Conservation (phyloP, 1,140 invertebrate genomes). For the Zaprionus vittiger region DNA sequence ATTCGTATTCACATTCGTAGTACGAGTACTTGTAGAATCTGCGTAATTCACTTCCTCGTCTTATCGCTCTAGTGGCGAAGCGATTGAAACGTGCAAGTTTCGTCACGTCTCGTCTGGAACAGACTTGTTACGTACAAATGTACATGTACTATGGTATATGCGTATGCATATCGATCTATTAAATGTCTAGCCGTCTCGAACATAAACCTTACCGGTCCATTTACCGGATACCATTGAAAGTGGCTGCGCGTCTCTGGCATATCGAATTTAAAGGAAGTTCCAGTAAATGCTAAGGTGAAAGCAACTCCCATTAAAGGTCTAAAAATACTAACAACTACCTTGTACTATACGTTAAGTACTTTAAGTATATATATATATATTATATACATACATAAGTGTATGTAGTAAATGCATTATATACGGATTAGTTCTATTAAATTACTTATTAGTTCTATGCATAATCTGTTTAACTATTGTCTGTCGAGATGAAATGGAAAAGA, state of each 20-base stretch:
- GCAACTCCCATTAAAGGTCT: too few species aligned
- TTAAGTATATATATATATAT: background rate
- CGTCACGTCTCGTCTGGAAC: conserved; percentile 44
- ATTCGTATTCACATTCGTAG: conserved; percentile 2
- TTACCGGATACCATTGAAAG: background rate
- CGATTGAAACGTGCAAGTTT: conserved; percentile 39
- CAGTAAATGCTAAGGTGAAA: background rate
- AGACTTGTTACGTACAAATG: conserved; percentile 43
- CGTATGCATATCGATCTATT: conserved; percentile 42
- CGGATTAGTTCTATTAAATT: background rate
- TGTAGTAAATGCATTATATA: background rate
- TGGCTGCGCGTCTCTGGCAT: too few species aligned
- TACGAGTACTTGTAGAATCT: conserved; percentile 25
- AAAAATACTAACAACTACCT: too few species aligned
- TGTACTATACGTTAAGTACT: background rate
- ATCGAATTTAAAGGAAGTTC: background rate
- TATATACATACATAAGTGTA: background rate
- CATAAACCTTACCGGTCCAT: conserved; percentile 39
- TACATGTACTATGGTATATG: background rate
- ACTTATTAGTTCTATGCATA: background rate
- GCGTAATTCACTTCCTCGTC: conserved; percentile 45
- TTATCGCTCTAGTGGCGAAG: conserved; percentile 34
- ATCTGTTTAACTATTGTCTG: background rate
- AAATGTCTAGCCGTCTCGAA: conserved; percentile 70
- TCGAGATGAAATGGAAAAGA: background rate